Evolutionary conservation across 2,113 vertebrate genomes (phyloP).

Genomic region (Dipodomys ordii): DNA sequence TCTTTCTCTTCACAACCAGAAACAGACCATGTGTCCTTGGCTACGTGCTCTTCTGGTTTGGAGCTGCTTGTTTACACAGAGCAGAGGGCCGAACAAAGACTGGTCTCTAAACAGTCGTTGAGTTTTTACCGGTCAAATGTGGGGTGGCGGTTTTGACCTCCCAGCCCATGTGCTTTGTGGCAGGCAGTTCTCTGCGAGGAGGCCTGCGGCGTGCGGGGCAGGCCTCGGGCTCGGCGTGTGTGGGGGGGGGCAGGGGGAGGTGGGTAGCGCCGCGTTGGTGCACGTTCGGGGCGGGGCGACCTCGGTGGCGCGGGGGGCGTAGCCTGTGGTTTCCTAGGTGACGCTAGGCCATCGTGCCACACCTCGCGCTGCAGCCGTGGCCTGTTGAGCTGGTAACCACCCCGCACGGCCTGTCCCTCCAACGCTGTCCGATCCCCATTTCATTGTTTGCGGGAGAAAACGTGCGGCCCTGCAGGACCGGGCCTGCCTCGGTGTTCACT

Average conservation of each 20-base stretch:
- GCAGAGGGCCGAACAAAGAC: not conserved
- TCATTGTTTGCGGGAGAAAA: constrained; percentile 8
- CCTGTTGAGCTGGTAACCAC: not conserved
- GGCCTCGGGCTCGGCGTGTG: too few relatives aligned
- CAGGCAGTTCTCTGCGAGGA: not conserved
- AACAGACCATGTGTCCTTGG: not conserved
- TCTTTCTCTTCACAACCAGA: not conserved
- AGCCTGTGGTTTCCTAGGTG: not conserved
- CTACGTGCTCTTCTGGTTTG: constrained; percentile 10
- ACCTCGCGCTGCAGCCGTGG: not conserved
- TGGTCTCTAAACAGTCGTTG: not conserved
- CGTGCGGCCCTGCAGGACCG: not conserved
- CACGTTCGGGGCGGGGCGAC: too few relatives aligned
- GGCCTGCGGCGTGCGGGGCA: not conserved
- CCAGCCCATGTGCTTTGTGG: too few relatives aligned
- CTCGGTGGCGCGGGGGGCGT: too few relatives aligned
- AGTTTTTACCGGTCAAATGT: not conserved
- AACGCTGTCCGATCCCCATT: not conserved
- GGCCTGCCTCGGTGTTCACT: too few relatives aligned
- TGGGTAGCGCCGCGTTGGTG: too few relatives aligned
- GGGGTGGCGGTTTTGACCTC: too few relatives aligned
- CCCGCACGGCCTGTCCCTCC: not conserved
- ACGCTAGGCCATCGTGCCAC: constrained; percentile 13
- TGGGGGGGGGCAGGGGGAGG: too few relatives aligned
- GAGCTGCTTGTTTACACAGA: constrained; percentile 28